Conservation (phyloP, 2,888 invertebrate species). For the Lasioglossum leucozonium region DNA sequence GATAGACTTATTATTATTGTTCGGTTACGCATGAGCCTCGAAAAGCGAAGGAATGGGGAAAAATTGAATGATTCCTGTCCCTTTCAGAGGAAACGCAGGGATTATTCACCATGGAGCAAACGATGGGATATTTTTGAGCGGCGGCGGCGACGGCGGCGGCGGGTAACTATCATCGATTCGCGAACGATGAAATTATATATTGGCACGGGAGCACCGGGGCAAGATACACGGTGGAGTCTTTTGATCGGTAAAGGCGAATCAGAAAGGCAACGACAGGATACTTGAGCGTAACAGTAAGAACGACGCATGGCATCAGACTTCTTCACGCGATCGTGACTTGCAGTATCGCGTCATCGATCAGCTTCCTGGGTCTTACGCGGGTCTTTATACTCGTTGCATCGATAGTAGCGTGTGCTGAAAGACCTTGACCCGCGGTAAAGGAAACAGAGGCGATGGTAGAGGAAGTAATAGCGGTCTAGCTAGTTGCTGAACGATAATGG, state of each 20-base stretch:
- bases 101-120: neutral
- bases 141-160: neutral
- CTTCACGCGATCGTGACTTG: conserved; percentile 63
- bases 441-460: conserved; percentile 63
- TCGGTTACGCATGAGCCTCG: neutral
- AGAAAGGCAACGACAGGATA: conserved; percentile 15
- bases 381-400: conserved; percentile 67
- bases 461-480: conserved; percentile 67
- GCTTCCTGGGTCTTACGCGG: conserved; percentile 64
- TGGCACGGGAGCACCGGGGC: neutral
- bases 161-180: conserved; percentile 5
- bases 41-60: neutral
- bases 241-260: neutral
- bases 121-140: neutral
- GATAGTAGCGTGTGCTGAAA: conserved; percentile 60
- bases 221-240: neutral
- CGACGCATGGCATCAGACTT: conserved; percentile 36
- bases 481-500: conserved; percentile 62
- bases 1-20: conserved; percentile 3
- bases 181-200: conserved; percentile 1
- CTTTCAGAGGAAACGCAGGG: neutral
- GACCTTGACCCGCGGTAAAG: conserved; percentile 66
- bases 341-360: conserved; percentile 62
- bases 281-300: conserved; percentile 34
- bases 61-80: neutral